A percentile compares a stretch with the other conserved stretches of the same genome.
Conservation (phyloP, 1,140 invertebrate species). For the Lordiphosa mommai region DNA sequence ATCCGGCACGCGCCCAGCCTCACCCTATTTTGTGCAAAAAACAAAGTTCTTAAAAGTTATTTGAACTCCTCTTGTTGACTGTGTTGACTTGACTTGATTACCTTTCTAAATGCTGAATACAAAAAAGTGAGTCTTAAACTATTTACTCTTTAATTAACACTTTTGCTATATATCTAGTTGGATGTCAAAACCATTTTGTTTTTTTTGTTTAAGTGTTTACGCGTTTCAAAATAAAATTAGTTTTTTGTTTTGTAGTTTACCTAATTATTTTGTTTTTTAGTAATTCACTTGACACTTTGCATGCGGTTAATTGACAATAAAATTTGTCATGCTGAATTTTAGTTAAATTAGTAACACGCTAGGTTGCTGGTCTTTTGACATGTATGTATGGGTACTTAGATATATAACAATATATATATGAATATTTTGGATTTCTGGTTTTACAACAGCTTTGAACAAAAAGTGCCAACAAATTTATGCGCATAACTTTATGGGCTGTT, state of each 20-base stretch:
- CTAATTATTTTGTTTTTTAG: constrained; percentile 11
- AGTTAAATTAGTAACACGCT: not conserved
- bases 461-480: constrained; percentile 45
- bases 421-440: constrained; percentile 21
- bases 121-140: no score
- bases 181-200: not conserved
- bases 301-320: constrained; percentile 50
- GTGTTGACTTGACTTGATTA: no score
- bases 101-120: no score
- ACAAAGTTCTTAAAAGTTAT: no score
- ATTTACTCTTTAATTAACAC: constrained; percentile 1
- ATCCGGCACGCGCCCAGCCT: no score
- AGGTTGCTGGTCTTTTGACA: not conserved
- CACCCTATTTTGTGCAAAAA: no score
- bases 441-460: constrained; percentile 20
- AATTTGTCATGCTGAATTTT: constrained; percentile 16
- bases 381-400: not conserved
- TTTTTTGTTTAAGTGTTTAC: not conserved
- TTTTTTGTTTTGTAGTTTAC: not conserved
- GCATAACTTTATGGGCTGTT: constrained; percentile 64
- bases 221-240: not conserved
- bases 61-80: no score
- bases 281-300: constrained; percentile 52
- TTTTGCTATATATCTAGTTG: not conserved
- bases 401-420: not conserved